These are phyloP conservation scores for Synanceia verrucosa DNA, from an alignment of 2,797 vertebrate genomes.

Conservation along the genomic window DNA sequence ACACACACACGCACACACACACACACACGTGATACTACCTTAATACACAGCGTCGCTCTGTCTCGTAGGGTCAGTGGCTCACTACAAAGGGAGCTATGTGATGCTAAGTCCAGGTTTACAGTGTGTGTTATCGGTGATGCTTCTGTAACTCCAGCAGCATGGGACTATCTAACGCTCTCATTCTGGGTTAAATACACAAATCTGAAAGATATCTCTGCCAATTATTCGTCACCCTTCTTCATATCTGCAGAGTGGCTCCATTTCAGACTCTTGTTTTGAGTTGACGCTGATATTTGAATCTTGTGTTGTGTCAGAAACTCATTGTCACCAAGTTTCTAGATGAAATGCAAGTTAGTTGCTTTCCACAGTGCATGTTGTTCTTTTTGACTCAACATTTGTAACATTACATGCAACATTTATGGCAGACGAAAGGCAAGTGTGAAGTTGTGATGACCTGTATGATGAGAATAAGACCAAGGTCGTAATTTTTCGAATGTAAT, in stretches of 20 bases:
- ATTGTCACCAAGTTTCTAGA: neutral
- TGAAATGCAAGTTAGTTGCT: no score
- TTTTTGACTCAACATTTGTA: no score
- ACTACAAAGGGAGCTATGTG: conserved; percentile 44
- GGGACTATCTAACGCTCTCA: neutral
- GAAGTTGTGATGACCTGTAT: no score
- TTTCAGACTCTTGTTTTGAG: neutral
- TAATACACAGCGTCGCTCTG: conserved; percentile 56
- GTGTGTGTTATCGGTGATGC: conserved; percentile 9
- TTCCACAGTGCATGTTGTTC: no score
- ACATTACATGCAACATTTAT: neutral
- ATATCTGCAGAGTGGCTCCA: neutral
- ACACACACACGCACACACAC: conserved; percentile 27
- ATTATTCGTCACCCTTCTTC: neutral
- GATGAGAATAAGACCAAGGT: neutral
- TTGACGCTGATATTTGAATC: neutral
- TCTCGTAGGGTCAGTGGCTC: conserved; percentile 54
- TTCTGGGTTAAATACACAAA: neutral
- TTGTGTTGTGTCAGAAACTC: neutral
- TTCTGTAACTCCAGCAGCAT: neutral
- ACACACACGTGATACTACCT: conserved; percentile 47
- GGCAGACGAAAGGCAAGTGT: neutral
- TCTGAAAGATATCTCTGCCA: neutral
- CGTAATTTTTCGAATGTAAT: neutral
- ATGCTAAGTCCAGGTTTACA: conserved; percentile 58